These are phyloP conservation scores for Folsomia candida DNA, from an alignment of 2,888 invertebrate species.

Conservation along the genomic window DNA sequence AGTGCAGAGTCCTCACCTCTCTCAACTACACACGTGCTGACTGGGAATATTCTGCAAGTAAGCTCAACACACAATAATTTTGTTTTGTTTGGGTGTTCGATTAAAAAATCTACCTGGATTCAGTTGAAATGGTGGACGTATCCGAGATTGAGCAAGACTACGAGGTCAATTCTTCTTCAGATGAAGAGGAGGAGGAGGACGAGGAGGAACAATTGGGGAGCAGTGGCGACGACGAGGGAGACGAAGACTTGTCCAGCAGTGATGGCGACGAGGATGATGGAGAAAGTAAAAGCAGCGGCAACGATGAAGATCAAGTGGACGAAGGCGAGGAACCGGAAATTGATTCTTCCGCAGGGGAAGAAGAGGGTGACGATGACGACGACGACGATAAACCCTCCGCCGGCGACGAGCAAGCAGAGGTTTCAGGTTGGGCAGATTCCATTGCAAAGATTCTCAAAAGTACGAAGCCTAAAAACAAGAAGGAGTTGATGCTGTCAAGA, in stretches of 20 bases:
- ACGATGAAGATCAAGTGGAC: slow-evolving; percentile 3
- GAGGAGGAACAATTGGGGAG: background rate
- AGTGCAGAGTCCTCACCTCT: too few species aligned
- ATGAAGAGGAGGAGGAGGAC: background rate
- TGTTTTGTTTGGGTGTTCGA: too few species aligned
- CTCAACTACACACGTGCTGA: too few species aligned
- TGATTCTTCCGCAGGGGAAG: slow-evolving; percentile 4
- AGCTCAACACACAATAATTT: too few species aligned
- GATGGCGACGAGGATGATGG: slow-evolving; percentile 8
- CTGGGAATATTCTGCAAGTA: too few species aligned
- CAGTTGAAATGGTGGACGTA: too few species aligned
- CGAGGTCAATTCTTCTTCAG: too few species aligned
- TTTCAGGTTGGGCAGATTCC: slow-evolving; percentile 53
- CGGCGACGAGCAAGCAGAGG: slow-evolving; percentile 33
- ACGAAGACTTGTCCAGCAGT: background rate
- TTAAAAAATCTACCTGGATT: too few species aligned
- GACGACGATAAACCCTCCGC: slow-evolving; percentile 15
- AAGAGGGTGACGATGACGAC: slow-evolving; percentile 13
- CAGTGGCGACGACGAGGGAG: background rate
- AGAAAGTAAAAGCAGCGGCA: too few species aligned
- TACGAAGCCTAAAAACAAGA: slow-evolving; percentile 50
- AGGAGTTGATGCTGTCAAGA: slow-evolving; percentile 53
- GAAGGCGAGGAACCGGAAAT: background rate
- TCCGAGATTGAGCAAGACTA: too few species aligned
- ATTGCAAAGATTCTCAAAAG: slow-evolving; percentile 52